Evolutionary conservation across 2,888 invertebrate genomes (phyloP), one percentile per base, ranked within the genome.

Genomic region (Chrysolina haemoptera): DNA sequence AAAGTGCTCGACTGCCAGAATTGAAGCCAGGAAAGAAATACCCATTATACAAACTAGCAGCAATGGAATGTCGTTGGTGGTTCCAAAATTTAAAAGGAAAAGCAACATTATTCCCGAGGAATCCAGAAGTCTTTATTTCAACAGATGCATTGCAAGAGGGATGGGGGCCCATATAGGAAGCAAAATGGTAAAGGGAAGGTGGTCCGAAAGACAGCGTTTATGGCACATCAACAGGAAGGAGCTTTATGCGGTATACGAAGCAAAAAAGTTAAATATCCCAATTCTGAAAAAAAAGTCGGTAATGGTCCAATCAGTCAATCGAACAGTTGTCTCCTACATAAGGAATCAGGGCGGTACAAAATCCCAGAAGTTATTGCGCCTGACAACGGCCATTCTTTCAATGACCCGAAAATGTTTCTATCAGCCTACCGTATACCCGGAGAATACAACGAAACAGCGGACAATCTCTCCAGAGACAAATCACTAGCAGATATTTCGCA

Each of bases 171-270:
- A 68, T 11, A 11, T 77, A 11, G 64, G 66, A 16, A n/a, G 70
- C 35, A 65, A 11, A 18, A 6, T 43, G 0, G 48, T 76, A n/a
- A 66, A 41, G 41, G n/a, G 66, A 12, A 35, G 3, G 6, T 79
- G 74, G 76, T 59, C 63, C 1, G 4, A 22, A 9, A 12, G 11
- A 11, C 76, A 75, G 64, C 16, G 20, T 27, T 10, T 10, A 12
- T 78, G 77, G 75, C 78, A 78, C 67, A 73, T 78, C 41, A 78
- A 78, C 67, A 59, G 27, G 50, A 77, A 76, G 35, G 78, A 78
- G 50, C 14, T 78, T 14, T 78, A 64, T 63, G 76, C 78, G 10
- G 77, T 74, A 10, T 71, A 41, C 11, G 59, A 40, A n/a, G 14
- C 73, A 12, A 9, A 78, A 11, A 12, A 27, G 1, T 9, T 22